Base-by-base conservation (phyloP, 2,113 vertebrate genomes). In the Callospermophilus lateralis region DNA sequence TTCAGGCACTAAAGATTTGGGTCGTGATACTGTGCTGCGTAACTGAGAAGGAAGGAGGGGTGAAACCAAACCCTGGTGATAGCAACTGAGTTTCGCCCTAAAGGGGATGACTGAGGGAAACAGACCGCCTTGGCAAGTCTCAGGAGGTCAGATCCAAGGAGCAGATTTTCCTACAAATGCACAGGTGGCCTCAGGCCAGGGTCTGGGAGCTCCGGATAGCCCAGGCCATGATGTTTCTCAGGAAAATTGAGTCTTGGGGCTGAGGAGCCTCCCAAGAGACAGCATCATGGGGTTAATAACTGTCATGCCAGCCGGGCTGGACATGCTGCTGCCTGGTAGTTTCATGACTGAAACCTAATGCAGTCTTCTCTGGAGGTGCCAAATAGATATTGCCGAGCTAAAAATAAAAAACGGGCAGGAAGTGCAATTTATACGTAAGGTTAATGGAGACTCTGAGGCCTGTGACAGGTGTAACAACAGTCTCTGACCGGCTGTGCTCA, bases 1-100 rank as follows among this genome's bases (percentile, higher is more conserved):
- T 80, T 96, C 89, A 97, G 79, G 87, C 53, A 61, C 87, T 96
- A n/a, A 89, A 98, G 97, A 98, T 98, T 53, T 97, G 93, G 98
- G 98, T 97, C 96, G 63, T 48, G 97, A 98, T 98, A 97, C 55
- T 12, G 48, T 0, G 73, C 80, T 42, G 55, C 0, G 96, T 95
- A 97, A 98, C 95, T 81, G 96, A 98, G 97, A 97, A 95, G 93
- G 86, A 76, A 80, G 19, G 84, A 45, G 22, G 15, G 53, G 87
- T 0, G 84, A 97, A 96, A 96, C 89, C 48, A 97, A 94, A 96
- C 86, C 96, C 92, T 72, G 67, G 68, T 2, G 95, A 96, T 93
- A 97, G 94, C 78, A 90, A 92, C 19, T 72, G 72, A 92, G 76
- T 92, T 96, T 97, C 96, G 76, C 73, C 77, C 55, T 79, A 63